Base-by-base conservation (phyloP, 2,797 vertebrate genomes). In the Pyrocephalus nanus region DNA sequence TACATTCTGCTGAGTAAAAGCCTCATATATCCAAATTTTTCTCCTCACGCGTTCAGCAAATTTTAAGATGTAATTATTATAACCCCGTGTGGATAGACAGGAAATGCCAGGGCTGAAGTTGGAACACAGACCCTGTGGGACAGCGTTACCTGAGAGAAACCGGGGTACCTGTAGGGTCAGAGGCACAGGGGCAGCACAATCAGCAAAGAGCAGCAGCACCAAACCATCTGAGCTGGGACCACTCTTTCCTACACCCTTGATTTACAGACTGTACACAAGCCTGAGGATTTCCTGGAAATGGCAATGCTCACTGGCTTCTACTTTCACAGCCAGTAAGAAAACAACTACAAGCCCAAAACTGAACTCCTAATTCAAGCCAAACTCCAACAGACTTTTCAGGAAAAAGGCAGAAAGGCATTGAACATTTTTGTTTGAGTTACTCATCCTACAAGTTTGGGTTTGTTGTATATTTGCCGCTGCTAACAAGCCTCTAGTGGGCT, bases 371-470 rank as follows among this genome's bases (percentile, higher is more conserved):
- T 60, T 81, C 58, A 78, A 90, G 53, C 45, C 80, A 89, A 87
- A 77, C 57, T 85, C 53, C 62, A 86, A 45, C 25, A 82, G 71
- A 45, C 74, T 76, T 88, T 32, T 78, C 70, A 91, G 77, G 45
- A 62, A 86, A 91, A 76, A 73, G 18, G 74, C 73, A 88, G 64
- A 82, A 79, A 86, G n/a, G 51, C 38, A 86, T 34, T 12, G n/a
- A 79, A 65, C 4, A 12, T 53, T 93, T 91, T 73, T n/a, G 26
- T 3, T 91, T 81, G 45, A 79, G 76, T 73, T 88, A 72, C 60
- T 93, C 75, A 91, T 77, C 71, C 71, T 71, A 47, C 74, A 81
- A 79, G 71, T 89, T 91, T 40, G 64, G 66, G 62, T 82, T 87
- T 67, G 34, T 58, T 85, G n/a, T n/a, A 9, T 34, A 77, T 86